Evolutionary conservation across 2,113 vertebrate species (phyloP), one percentile per base, ranked within the genome.

Genomic region (Pycnonotus jocosus): DNA sequence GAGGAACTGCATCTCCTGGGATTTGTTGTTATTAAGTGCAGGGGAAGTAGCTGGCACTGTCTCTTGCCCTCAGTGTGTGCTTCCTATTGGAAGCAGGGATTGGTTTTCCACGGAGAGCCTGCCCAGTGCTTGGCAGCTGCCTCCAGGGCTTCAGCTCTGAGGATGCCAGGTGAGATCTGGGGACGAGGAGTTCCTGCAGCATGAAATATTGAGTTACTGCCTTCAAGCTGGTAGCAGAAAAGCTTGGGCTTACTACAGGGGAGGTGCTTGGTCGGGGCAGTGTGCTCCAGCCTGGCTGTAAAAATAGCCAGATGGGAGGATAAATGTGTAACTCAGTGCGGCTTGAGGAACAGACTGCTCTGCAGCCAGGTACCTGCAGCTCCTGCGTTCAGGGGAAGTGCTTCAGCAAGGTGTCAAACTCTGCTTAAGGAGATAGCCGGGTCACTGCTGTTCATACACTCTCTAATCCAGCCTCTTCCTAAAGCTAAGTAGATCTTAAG

Each of bases 391-490:
- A 65, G 56, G 71, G 73, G n/a, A 45, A 78, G 51, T 28, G 68
- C 60, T 92, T 48, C 80, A 71, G 72, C 77, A 33, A 85, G 74
- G 92, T 92, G 86, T 94, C 86, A 88, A 60, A 69, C 90, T 76
- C 92, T 50, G 86, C 53, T 95, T 93, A 81, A 81, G 82, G 40
- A 24, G 76, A 73, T 87, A 57, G 86, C 76, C 60, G 44, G 88
- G 95, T 86, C 90, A 65, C 61, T 44, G 80, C 82, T 95, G 86
- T 60, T 95, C 48, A 68, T 31, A 86, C 61, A 45, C 44, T 33
- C 30, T 15, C 72, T 96, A 97, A 96, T 96, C 92, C 86, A 81
- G 69, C 61, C 65, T 88, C 84, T 89, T 92, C 56, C 79, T 71
- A 61, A 90, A 94, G 84, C 87, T 85, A 69, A 92, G 76, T 35